Evolutionary conservation across 2,888 invertebrate genomes (phyloP), one percentile per base, ranked within the genome.

Genomic region (Chironomus tentans): DNA sequence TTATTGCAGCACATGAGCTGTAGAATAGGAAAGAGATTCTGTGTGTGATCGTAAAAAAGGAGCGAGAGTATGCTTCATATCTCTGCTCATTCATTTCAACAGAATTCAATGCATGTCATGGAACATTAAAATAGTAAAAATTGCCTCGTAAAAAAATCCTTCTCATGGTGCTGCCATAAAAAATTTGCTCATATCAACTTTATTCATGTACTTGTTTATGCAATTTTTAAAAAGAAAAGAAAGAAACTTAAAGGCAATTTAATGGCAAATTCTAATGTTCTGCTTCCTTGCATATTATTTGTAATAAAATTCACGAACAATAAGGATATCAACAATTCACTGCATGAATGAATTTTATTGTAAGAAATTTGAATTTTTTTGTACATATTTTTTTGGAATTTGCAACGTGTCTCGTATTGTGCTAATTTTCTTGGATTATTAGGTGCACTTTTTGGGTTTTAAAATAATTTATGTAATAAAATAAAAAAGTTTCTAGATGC

Each of bases 71-170:
- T n/a, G 50, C 15, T 50, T 50, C 13, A n/a, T 13, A 13, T 24
- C 24, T 21, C 65, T 50, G 22, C 22, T 24, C 24, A 65, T 22
- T 12, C 21, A 22, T 24, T 24, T 65, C 65, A 65, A 18, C 65
- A 65, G 10, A 38, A 65, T 65, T 65, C 65, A 74, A 47, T 74
- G 48, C 74, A 74, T 74, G 74, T 62, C 72, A 73, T 74, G 74
- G 47, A 68, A 68, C 74, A 74, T 74, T 74, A 74, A 74, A 74
- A 74, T 65, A 74, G 22, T 74, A 74, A 74, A 65, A 74, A 68
- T 48, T 74, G 28, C 24, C 47, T 28, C 74, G 68, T 74, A 74
- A 74, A 74, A n/a, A 74, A 74, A 15, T 68, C 68, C 15, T 56
- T 56, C 56, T 56, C 15, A 56, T 56, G 56, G 56, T 18, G 10